Conservation (phyloP, 2,888 invertebrate species). For the Agelastica alni region DNA sequence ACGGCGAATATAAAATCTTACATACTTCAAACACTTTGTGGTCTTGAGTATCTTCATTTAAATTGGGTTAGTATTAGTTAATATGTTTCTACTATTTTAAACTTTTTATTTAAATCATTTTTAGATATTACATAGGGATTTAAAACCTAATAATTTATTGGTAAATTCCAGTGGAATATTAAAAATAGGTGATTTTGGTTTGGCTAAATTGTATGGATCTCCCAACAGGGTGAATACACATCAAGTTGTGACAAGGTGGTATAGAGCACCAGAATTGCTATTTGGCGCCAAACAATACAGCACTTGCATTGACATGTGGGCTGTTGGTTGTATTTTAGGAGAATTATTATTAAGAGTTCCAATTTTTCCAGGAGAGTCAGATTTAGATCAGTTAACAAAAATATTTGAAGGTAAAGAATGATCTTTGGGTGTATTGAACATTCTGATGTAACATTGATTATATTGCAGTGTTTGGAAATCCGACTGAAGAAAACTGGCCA, state of each 20-base stretch:
- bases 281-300: constrained; percentile 96
- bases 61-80: constrained; percentile 77
- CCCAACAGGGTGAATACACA: constrained; percentile 95
- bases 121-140: constrained; percentile 85
- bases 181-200: constrained; percentile 98
- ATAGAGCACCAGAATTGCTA: constrained; percentile 89
- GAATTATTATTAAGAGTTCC: constrained; percentile 90
- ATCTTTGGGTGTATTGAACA: too few species aligned
- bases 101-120: too few species aligned
- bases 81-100: too few species aligned
- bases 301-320: constrained; percentile 98
- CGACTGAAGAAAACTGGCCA: constrained; percentile 91
- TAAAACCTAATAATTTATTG: constrained; percentile 98
- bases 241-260: constrained; percentile 96
- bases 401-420: constrained; percentile 78
- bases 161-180: constrained; percentile 89
- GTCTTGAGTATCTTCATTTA: constrained; percentile 91
- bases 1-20: constrained; percentile 95
- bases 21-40: constrained; percentile 91
- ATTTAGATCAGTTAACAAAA: constrained; percentile 92
- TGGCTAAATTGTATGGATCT: constrained; percentile 96
- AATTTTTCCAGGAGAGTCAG: constrained; percentile 95
- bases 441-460: not conserved
- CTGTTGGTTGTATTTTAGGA: constrained; percentile 96
- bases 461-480: constrained; percentile 80